Conservation (phyloP, 2,888 invertebrate species). For the Mantis religiosa region DNA sequence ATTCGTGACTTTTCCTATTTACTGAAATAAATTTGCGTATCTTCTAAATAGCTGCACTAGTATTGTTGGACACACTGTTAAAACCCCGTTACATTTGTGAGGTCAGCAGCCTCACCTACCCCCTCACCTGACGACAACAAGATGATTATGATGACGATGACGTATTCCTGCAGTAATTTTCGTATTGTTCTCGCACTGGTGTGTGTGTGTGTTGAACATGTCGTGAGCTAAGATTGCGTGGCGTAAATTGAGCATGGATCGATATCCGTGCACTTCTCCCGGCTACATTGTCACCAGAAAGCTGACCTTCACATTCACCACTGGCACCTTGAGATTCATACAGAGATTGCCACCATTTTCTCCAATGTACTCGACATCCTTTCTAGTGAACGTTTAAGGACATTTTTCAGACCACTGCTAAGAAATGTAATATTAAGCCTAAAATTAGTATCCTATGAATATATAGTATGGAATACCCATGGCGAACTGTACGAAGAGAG, state of each 20-base stretch:
- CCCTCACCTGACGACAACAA: background rate
- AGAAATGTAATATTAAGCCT: too few relatives aligned
- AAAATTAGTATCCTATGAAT: too few relatives aligned
- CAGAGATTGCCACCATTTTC: too few relatives aligned
- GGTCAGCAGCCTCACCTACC: background rate
- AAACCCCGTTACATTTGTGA: background rate
- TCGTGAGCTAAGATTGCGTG: background rate
- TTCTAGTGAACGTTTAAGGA: too few relatives aligned
- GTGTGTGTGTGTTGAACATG: background rate
- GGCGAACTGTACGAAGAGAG: too few relatives aligned
- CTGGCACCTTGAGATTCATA: background rate
- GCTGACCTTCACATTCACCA: background rate
- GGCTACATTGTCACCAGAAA: background rate
- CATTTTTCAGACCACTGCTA: too few relatives aligned
- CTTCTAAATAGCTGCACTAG: too few relatives aligned
- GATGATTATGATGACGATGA: background rate
- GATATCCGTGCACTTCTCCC: background rate
- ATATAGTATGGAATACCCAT: too few relatives aligned
- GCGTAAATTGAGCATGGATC: background rate
- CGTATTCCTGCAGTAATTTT: background rate
- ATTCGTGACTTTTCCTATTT: too few relatives aligned
- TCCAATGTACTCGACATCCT: too few relatives aligned
- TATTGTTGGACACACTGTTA: too few relatives aligned
- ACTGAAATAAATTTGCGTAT: too few relatives aligned
- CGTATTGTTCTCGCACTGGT: background rate